phyloP scores from a whole-genome alignment of 2,113 vertebrate species.

The Lichenostomus cassidix region DNA sequence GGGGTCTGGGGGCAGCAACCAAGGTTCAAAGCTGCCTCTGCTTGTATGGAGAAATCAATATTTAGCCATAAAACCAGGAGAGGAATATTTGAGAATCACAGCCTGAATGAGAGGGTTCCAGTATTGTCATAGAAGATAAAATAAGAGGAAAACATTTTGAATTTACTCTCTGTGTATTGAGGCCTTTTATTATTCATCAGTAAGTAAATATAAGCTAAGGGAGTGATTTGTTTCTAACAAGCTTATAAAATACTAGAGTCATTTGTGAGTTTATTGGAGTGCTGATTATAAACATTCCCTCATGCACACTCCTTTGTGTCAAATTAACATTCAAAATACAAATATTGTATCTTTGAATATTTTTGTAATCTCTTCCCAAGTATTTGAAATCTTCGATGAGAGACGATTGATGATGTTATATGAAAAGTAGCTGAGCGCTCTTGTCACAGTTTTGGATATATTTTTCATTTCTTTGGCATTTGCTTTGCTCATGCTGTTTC shows the following conservation, averaged over 20 bases:
- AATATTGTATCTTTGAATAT: conserved; percentile 83
- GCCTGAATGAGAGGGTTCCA: not conserved
- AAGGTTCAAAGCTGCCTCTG: not conserved
- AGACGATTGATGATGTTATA: not conserved
- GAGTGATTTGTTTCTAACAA: conserved; percentile 87
- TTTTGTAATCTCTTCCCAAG: conserved; percentile 52
- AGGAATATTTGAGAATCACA: not conserved
- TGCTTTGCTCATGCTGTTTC: conserved; percentile 22
- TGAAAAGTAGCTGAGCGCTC: not conserved
- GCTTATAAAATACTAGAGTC: conserved; percentile 87
- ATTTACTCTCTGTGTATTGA: conserved; percentile 78
- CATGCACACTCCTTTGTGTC: conserved; percentile 89
- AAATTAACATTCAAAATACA: conserved; percentile 96
- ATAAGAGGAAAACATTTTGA: conserved; percentile 67
- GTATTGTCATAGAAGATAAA: conserved; percentile 46
- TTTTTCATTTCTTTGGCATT: conserved; percentile 23
- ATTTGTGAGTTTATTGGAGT: conserved; percentile 90
- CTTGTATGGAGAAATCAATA: not conserved
- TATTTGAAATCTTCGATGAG: conserved; percentile 32
- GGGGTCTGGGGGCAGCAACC: not conserved
- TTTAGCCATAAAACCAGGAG: not conserved
- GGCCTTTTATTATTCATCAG: conserved; percentile 83
- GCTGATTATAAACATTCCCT: conserved; percentile 93
- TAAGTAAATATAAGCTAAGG: conserved; percentile 87
- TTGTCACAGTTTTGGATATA: not conserved